phyloP scores from a whole-genome alignment of 2,797 vertebrate genomes.

The Cynodonichthys magdalenae region DNA sequence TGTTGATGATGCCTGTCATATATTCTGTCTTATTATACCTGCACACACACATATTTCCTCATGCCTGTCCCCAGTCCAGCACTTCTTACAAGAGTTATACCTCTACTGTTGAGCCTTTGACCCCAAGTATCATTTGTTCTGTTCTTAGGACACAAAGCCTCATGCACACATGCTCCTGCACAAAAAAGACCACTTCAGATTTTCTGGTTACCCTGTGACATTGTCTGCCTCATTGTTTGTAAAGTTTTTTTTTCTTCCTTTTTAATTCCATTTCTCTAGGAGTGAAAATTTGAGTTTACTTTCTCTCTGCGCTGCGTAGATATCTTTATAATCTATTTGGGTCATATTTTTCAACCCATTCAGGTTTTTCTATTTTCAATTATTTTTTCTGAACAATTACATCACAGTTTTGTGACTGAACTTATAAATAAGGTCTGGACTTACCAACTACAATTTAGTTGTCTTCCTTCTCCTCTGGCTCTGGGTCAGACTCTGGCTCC shows the following conservation, averaged over 20 bases:
- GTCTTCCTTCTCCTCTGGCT: too few relatives aligned
- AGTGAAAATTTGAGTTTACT: too few relatives aligned
- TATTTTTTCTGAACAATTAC: too few relatives aligned
- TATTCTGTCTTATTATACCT: slow-evolving; percentile 52
- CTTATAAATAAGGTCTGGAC: too few relatives aligned
- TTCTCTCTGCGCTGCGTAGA: too few relatives aligned
- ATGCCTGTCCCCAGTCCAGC: slow-evolving; percentile 31
- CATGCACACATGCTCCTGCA: slow-evolving; percentile 9
- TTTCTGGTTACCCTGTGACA: slow-evolving; percentile 25
- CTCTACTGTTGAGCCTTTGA: slow-evolving; percentile 46
- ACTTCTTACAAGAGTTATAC: slow-evolving; percentile 46
- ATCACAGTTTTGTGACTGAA: too few relatives aligned
- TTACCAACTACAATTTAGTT: too few relatives aligned
- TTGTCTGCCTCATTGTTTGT: slow-evolving; percentile 13
- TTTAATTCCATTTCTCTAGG: too few relatives aligned
- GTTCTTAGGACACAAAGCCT: slow-evolving; percentile 29
- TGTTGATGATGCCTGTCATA: slow-evolving; percentile 64
- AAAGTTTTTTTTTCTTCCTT: slow-evolving; percentile 2
- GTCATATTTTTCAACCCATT: too few relatives aligned
- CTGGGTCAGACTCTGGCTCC: too few relatives aligned
- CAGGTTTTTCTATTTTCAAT: too few relatives aligned
- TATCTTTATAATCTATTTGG: too few relatives aligned
- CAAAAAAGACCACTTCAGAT: slow-evolving; percentile 3
- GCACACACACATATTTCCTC: neutral
- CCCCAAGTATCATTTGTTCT: slow-evolving; percentile 54